Base-by-base conservation (phyloP, 1,140 invertebrate genomes). In the Drosophila kohkoa region DNA sequence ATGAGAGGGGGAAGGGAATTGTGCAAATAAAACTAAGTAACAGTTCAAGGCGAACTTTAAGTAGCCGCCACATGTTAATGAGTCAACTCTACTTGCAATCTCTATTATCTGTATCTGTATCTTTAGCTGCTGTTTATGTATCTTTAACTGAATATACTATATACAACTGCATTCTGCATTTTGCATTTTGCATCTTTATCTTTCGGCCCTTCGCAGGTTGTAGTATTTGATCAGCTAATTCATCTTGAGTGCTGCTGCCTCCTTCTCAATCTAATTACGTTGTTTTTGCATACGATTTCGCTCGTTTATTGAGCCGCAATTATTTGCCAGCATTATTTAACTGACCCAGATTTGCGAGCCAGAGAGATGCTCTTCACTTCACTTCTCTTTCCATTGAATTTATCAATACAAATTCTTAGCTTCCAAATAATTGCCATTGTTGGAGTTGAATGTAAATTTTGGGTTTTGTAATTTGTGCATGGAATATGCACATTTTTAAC, bases 151-250 rank as follows among this genome's bases (percentile, higher is more conserved):
- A 38, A 59, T 58, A 38, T 38, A 16, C 20, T 45, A 59, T 58
- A 38, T 38, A 15, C 20, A 48, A 45, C 45, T 49, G 28, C 10
- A 55, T 46, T 46, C 20, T 20, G 3, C 10, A 28, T 8, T 41
- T 1, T 3, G 16, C 16, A 6, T 15, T 28, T 15, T 6, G 20
- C 15, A 46, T 49, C 52, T 16, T 11, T 10, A 5, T 32, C 46
- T 15, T 3, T 16, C 6, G 11, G 8, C 3, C 25, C 5, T 8
- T 35, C 38, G 1, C 16, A 15, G 5, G 2, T 25, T 73, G 54
- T 60, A 68, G 1, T 38, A 38, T 49, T 28, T 59, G 28, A 16
- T 45, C 57, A 62, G 68, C 67, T 82, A 82, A 82, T 82, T 79
- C 82, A 62, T 59, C 64, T 82, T 82, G 55, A 82, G 65, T 64